Conservation (phyloP, 2,888 invertebrate genomes). For the Calliphora vomitoria region DNA sequence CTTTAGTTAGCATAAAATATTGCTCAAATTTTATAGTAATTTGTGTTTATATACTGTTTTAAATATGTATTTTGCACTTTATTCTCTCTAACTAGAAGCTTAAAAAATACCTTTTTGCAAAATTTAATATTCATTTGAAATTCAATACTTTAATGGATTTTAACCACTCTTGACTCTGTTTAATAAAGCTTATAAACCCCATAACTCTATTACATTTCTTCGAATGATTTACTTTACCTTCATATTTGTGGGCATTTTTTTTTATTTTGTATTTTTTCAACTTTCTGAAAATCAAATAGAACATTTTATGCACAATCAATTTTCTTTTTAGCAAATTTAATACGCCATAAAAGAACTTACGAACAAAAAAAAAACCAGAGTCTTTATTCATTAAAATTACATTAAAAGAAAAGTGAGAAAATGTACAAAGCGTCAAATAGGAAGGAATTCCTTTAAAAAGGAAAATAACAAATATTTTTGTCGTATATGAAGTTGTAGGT, state of each 20-base stretch:
- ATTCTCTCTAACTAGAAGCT: no score
- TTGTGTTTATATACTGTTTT: no score
- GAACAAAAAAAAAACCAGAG: conserved; percentile 7
- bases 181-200: conserved; percentile 75
- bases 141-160: conserved; percentile 82
- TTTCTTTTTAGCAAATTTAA: conserved; percentile 62
- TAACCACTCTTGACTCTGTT: conserved; percentile 74
- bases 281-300: conserved; percentile 32
- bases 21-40: no score
- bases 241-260: conserved; percentile 31
- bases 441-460: conserved; percentile 61
- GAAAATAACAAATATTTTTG: conserved; percentile 18
- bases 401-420: conserved; percentile 53
- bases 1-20: no score
- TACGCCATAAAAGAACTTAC: conserved; percentile 53
- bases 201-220: conserved; percentile 44
- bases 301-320: conserved; percentile 54
- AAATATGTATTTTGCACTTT: no score
- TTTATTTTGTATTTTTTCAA: not conserved
- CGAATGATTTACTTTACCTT: conserved; percentile 21
- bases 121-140: conserved; percentile 76
- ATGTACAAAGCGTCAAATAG: conserved; percentile 17
- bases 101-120: not conserved
- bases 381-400: conserved; percentile 53
- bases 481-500: not conserved